Base-by-base conservation (phyloP, 1,140 invertebrate species). In the Neocloeon triangulifer region DNA sequence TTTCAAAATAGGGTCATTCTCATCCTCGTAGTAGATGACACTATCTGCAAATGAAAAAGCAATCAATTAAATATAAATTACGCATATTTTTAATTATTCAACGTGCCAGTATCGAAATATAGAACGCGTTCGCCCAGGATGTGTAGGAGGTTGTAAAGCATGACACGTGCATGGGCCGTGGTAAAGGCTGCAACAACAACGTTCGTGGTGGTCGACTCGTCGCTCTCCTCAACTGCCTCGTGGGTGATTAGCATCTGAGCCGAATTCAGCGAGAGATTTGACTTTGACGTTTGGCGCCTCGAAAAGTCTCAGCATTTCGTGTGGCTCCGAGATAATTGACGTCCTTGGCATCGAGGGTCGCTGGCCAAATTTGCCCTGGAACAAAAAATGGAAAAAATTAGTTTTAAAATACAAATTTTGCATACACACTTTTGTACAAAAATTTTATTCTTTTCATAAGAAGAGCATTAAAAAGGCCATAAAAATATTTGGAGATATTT, bases 41-140 rank as follows among this genome's bases (percentile, higher is more conserved):
- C 33, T 40, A 38, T 58, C n/a, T n/a, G n/a, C n/a, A n/a, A n/a
- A n/a, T n/a, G n/a, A n/a, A n/a, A n/a, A n/a, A n/a, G n/a, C n/a
- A n/a, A n/a, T n/a, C n/a, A n/a, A n/a, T n/a, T n/a, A n/a, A n/a
- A n/a, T n/a, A n/a, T n/a, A n/a, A n/a, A n/a, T n/a, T n/a, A n/a
- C n/a, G n/a, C n/a, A n/a, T n/a, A n/a, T n/a, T n/a, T n/a, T n/a
- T n/a, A n/a, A n/a, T n/a, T n/a, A n/a, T n/a, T n/a, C n/a, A n/a
- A n/a, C n/a, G n/a, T n/a, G n/a, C n/a, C 55, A 3, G 54, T 59
- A 36, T 58, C 56, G 18, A 40, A 49, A 36, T 59, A 58, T 3
- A 55, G 30, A 4, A 47, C 46, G 19, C 43, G 28, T 2, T 39
- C 22, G 13, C 37, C 41, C 9, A 57, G 27, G 19, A 38, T 32